Evolutionary conservation across 2,113 vertebrate species (phyloP), one percentile per base, ranked within the genome.

Genomic region (Atractosteus spatula): DNA sequence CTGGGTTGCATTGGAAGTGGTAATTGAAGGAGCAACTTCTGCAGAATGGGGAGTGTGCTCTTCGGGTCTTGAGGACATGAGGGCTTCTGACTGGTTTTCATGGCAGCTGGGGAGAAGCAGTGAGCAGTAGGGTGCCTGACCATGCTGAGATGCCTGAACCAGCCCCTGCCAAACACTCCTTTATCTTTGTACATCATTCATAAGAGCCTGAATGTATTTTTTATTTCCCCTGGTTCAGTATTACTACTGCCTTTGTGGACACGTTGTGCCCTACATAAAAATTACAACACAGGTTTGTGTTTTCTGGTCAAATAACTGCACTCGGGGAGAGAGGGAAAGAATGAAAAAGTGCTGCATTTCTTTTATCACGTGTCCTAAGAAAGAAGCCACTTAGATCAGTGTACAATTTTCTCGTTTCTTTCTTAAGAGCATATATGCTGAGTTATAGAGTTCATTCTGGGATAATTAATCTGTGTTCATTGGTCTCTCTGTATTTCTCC

Each of bases 1-100:
- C 64, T 47, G 43, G 64, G 64, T 7, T 54, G 66, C 29, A 47
- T 51, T 16, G 16, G 47, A 45, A 54, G 45, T 7, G 42, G 64
- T 66, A 66, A 66, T 66, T 66, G 64, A 47, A 47, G 1, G 5
- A 51, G 64, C 13, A 45, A 44, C 64, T 66, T 44, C 42, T 44
- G 43, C 3, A 7, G 41, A 13, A 41, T 3, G 61, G n/a, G 59
- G 61, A 7, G 41, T 10, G 64, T 4, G 14, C 12, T 14, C 8
- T 3, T 8, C 64, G 5, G 64, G 41, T 66, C 43, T 42, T 45
- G 64, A 66, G 64, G 64, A 66, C 64, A 47, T 14, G 44, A 44
- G 12, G 43, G 11, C 64, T 66, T 42, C n/a, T n/a, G 8, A 41
- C 64, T n/a, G 44, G 43, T 51, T 66, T 66, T 12, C 43, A 43